Conservation (phyloP, 2,113 vertebrate species). For the Macrotus californicus region DNA sequence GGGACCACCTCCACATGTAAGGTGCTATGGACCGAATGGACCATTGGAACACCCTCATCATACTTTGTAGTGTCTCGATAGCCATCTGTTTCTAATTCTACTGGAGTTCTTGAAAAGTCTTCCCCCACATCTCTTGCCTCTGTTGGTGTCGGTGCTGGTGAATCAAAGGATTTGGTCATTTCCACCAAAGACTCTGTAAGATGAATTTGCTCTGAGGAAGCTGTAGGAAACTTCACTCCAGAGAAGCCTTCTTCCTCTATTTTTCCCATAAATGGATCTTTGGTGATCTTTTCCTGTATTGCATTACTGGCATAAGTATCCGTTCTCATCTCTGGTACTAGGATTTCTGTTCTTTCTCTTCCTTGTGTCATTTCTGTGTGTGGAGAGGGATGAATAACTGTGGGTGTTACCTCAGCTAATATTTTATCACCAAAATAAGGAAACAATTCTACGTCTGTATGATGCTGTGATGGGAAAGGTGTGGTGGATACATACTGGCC, state of each 20-base stretch:
- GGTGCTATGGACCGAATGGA: conserved; percentile 40
- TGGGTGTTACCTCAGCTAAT: not conserved
- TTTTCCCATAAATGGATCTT: conserved; percentile 38
- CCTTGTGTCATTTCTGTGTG: conserved; percentile 46
- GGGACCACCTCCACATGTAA: conserved; percentile 59
- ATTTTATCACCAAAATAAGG: conserved; percentile 46
- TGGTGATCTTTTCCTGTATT: conserved; percentile 49
- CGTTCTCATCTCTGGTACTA: conserved; percentile 20
- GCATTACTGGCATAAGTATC: not conserved
- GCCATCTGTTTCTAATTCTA: conserved; percentile 53
- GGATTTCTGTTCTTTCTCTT: conserved; percentile 50
- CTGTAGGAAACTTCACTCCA: conserved; percentile 60
- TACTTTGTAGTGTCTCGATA: not conserved
- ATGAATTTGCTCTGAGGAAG: conserved; percentile 40
- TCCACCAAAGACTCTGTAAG: conserved; percentile 23
- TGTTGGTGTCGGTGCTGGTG: not conserved
- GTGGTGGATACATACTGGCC: conserved; percentile 56
- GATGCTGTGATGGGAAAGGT: conserved; percentile 47
- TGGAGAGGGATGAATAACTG: conserved; percentile 20
- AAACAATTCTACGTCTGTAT: conserved; percentile 37
- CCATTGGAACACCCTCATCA: not conserved
- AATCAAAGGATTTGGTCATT: conserved; percentile 42
- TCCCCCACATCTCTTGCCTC: conserved; percentile 35
- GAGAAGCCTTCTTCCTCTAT: conserved; percentile 65
- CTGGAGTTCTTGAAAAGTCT: not conserved